Evolutionary conservation across 2,888 invertebrate species (phyloP).

Genomic region (Alcis repandata): DNA sequence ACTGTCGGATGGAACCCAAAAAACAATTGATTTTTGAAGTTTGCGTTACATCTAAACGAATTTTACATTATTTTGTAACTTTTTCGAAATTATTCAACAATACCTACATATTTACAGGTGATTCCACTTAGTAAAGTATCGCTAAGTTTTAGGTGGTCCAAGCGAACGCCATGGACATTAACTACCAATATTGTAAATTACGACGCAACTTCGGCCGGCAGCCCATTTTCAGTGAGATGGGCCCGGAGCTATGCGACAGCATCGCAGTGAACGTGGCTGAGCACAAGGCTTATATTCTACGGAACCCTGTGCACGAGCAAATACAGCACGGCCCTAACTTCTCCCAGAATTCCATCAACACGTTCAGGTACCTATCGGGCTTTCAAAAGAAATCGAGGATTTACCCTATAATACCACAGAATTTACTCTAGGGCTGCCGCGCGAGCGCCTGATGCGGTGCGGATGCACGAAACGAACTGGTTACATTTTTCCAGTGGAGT

Average conservation of each 20-base stretch:
- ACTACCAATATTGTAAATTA: conserved; percentile 76
- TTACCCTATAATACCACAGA: too few relatives aligned
- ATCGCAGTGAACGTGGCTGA: conserved; percentile 63
- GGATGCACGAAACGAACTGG: too few relatives aligned
- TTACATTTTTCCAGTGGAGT: too few relatives aligned
- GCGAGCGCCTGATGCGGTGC: too few relatives aligned
- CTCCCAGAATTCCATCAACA: conserved; percentile 85
- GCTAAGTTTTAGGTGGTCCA: background rate
- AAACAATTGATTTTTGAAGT: background rate
- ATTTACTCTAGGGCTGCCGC: too few relatives aligned
- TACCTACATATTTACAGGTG: background rate
- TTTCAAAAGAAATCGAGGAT: too few relatives aligned
- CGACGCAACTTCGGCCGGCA: conserved; percentile 80
- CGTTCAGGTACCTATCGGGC: conserved; percentile 66
- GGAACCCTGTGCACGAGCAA: conserved; percentile 82
- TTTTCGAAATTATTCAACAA: background rate
- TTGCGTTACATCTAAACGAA: too few relatives aligned
- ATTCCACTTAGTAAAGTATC: too few relatives aligned
- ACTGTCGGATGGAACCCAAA: too few relatives aligned
- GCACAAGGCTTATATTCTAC: conserved; percentile 73
- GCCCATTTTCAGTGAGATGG: conserved; percentile 79
- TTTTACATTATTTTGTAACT: background rate
- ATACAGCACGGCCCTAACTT: conserved; percentile 78
- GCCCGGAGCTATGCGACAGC: conserved; percentile 71
- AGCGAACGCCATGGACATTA: conserved; percentile 42